A percentile compares a stretch with the other conserved stretches of the same genome.
phyloP scores from a whole-genome alignment of 2,888 invertebrate genomes.

The Aleiodes leptofemur region DNA sequence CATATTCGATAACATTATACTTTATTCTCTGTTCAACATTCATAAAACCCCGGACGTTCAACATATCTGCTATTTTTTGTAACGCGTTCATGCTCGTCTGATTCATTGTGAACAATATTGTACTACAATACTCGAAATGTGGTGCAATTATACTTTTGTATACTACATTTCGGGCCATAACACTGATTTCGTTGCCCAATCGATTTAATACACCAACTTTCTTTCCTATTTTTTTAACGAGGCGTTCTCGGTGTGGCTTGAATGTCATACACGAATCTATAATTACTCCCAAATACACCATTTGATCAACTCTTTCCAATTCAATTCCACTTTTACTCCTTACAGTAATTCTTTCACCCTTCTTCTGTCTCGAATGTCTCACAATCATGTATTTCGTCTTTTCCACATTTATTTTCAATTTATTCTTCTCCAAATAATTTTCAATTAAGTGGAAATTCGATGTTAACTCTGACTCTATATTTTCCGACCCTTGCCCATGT shows the following conservation, averaged over 20 bases:
- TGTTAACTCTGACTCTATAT: conserved; percentile 42
- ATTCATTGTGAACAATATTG: background rate
- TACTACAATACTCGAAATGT: background rate
- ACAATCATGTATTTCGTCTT: conserved; percentile 47
- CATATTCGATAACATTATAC: too few species aligned
- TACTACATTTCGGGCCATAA: background rate
- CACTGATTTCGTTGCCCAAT: background rate
- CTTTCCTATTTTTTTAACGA: background rate
- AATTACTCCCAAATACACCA: conserved; percentile 48
- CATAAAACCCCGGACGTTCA: too few species aligned
- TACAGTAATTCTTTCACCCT: background rate
- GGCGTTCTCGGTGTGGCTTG: background rate
- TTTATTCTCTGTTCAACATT: too few species aligned
- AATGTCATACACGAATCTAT: conserved; percentile 36
- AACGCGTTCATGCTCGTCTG: too few species aligned
- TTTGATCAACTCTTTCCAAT: conserved; percentile 37
- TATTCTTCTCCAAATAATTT: conserved; percentile 40
- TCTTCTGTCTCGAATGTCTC: conserved; percentile 41
- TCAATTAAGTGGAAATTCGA: conserved; percentile 1
- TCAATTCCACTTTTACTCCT: conserved; percentile 29
- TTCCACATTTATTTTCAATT: conserved; percentile 12
- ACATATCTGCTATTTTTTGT: too few species aligned
- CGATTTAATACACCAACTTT: background rate
- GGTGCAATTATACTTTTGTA: conserved; percentile 11
- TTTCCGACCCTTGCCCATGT: conserved; percentile 8